Percentiles rank a stretch among this genome's conserved stretches.
Evolutionary conservation across 2,888 invertebrate species (phyloP).

Genomic region (Endomychus coccineus): DNA sequence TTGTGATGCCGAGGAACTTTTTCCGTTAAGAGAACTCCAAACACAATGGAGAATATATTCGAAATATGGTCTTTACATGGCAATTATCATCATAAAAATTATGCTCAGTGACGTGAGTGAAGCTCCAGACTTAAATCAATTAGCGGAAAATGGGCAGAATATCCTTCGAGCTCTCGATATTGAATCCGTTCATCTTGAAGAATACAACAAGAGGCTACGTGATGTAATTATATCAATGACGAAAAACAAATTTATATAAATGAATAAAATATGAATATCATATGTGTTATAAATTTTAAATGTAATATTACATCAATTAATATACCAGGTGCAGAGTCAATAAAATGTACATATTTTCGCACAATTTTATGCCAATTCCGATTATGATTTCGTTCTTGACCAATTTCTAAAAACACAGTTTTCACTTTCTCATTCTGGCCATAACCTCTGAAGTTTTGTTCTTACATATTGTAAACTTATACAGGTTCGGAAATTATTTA

Average conservation of each 20-base stretch:
- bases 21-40: constrained; percentile 15
- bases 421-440: no score
- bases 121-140: constrained; percentile 17
- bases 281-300: no score
- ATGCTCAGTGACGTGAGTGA: constrained; percentile 14
- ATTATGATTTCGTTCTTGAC: no score
- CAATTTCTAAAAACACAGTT: no score
- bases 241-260: constrained; percentile 11
- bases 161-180: constrained; percentile 12
- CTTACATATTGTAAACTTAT: no score
- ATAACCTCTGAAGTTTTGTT: no score
- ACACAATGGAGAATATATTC: constrained; percentile 13
- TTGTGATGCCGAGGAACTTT: constrained; percentile 24
- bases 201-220: constrained; percentile 13
- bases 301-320: no score
- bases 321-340: no score
- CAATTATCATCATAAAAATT: constrained; percentile 11
- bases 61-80: constrained; percentile 16
- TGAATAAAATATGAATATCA: not conserved
- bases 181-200: constrained; percentile 8
- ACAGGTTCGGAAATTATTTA: no score
- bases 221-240: constrained; percentile 13
- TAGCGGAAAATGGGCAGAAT: constrained; percentile 5
- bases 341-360: no score
- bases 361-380: no score